Evolutionary conservation across 2,113 vertebrate species (phyloP).

Genomic region (Syngnathus scovelli): DNA sequence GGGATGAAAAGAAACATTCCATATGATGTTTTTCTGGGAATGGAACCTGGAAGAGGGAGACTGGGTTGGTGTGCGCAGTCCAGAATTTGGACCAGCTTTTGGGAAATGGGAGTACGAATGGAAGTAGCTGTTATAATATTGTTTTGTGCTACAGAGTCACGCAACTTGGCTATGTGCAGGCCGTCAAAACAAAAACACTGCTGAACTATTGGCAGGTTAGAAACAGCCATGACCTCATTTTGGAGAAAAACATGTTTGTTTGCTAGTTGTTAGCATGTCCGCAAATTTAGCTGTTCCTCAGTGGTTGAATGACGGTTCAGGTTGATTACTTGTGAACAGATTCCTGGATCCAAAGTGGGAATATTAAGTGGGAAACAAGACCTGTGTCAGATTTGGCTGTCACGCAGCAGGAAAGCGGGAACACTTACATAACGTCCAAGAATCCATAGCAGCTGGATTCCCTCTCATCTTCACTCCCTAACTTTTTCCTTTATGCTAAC

Average conservation of each 20-base stretch:
- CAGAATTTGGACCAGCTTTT: constrained; percentile 42
- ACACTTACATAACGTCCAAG: constrained; percentile 53
- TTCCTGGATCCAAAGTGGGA: constrained; percentile 1
- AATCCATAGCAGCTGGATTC: constrained; percentile 49
- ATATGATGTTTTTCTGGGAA: constrained; percentile 55
- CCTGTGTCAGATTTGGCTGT: constrained; percentile 21
- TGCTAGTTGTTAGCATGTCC: too few relatives aligned
- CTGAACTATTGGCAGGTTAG: constrained; percentile 6
- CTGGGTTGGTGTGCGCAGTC: constrained; percentile 39
- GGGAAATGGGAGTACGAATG: constrained; percentile 36
- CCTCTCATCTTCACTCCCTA: constrained; percentile 36
- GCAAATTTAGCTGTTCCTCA: neutral
- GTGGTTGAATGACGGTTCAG: neutral
- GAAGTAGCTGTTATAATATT: constrained; percentile 61
- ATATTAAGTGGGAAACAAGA: constrained; percentile 7
- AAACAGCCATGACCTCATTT: constrained; percentile 1
- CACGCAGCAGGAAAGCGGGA: constrained; percentile 32
- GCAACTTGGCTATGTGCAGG: constrained; percentile 41
- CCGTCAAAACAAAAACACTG: constrained; percentile 40
- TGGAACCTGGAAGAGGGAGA: constrained; percentile 27
- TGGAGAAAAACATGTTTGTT: neutral
- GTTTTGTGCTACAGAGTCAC: constrained; percentile 52
- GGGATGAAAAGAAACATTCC: constrained; percentile 37
- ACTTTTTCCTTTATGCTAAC: constrained; percentile 24
- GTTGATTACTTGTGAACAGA: constrained; percentile 5